phyloP scores from a whole-genome alignment of 37 sponge, comb jelly and placozoan species.

The Crambe crambe region DNA sequence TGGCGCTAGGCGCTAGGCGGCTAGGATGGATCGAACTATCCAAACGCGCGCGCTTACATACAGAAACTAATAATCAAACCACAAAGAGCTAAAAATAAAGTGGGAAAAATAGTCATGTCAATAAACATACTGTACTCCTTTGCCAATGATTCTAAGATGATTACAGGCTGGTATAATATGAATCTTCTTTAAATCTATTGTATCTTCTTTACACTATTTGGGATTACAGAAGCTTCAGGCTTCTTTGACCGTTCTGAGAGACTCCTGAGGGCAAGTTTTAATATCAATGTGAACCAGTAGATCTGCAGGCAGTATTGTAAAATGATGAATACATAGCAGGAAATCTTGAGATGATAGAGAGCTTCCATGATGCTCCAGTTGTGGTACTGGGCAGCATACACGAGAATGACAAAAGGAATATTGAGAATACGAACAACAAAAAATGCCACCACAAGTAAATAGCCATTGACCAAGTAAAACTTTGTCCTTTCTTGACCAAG shows the following conservation, averaged over 20 bases:
- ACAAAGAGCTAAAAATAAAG: too few relatives aligned
- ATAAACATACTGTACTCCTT: too few relatives aligned
- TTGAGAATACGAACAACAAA: slow-evolving; percentile 30
- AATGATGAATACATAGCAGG: slow-evolving; percentile 13
- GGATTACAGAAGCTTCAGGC: background rate
- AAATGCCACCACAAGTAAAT: slow-evolving; percentile 6
- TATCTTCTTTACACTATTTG: too few relatives aligned
- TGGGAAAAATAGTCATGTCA: too few relatives aligned
- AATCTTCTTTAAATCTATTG: too few relatives aligned
- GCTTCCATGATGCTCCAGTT: slow-evolving; percentile 10
- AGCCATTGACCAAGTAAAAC: slow-evolving; percentile 26
- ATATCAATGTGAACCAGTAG: slow-evolving; percentile 30
- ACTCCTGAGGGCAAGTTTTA: background rate
- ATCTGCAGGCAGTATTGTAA: background rate
- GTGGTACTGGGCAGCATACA: slow-evolving; percentile 48
- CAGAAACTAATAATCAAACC: too few relatives aligned
- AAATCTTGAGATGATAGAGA: background rate
- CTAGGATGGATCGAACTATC: too few relatives aligned
- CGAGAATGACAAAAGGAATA: slow-evolving; percentile 5
- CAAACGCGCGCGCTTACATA: too few relatives aligned
- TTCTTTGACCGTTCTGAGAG: background rate
- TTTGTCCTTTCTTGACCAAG: slow-evolving; percentile 7
- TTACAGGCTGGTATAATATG: too few relatives aligned
- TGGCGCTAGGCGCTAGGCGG: too few relatives aligned
- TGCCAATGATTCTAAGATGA: too few relatives aligned